Conservation (phyloP, 1,140 invertebrate genomes). For the Nasonia vitripennis region DNA sequence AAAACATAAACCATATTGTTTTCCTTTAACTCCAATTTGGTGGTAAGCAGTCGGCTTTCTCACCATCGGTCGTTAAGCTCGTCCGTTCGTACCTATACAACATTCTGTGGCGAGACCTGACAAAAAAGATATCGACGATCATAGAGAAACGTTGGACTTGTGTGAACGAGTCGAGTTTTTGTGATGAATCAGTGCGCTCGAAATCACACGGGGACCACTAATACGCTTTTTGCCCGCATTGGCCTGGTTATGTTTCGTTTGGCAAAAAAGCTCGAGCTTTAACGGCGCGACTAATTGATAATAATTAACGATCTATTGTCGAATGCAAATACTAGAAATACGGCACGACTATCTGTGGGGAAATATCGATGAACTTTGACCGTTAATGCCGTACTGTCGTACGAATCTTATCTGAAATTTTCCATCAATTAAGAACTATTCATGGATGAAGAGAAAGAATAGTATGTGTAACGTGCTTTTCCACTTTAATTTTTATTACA, state of each 20-base stretch:
- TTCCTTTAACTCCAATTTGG: not conserved
- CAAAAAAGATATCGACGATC: not conserved
- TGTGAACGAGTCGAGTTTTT: not conserved
- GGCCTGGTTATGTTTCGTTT: not conserved
- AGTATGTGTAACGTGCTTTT: too few relatives aligned
- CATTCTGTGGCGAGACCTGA: not conserved
- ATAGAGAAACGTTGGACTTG: not conserved
- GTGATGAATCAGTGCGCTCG: not conserved
- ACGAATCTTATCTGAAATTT: not conserved
- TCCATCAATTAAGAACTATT: too few relatives aligned
- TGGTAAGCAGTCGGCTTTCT: not conserved
- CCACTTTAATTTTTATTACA: not conserved
- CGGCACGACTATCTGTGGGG: not conserved
- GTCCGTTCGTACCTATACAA: not conserved
- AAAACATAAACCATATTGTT: too few relatives aligned
- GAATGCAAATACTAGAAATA: not conserved
- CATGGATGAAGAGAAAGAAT: too few relatives aligned
- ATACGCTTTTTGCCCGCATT: not conserved
- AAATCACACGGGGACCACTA: not conserved
- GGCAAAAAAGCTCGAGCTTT: not conserved
- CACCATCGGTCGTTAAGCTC: not conserved
- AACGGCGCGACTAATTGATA: constrained; percentile 12
- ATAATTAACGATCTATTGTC: constrained; percentile 14
- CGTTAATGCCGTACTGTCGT: not conserved
- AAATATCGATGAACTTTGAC: not conserved